phyloP scores from a whole-genome alignment of 2,797 vertebrate genomes.

The Sternarchorhynchus goeldii region DNA sequence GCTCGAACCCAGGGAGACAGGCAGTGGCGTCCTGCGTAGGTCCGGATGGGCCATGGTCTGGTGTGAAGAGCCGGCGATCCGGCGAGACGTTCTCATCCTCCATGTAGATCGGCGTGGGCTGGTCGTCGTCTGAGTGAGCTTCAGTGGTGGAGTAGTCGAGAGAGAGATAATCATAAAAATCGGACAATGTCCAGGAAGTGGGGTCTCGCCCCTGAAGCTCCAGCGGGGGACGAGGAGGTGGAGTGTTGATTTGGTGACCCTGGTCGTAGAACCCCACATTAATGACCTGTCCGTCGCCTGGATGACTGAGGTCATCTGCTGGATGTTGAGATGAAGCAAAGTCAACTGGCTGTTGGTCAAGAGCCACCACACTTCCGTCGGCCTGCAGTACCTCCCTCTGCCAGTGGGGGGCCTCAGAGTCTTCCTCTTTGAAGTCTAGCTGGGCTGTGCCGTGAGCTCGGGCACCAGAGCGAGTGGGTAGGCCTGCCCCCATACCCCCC shows the following conservation, averaged over 20 bases:
- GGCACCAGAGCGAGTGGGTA: constrained; percentile 38
- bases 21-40: constrained; percentile 1
- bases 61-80: neutral
- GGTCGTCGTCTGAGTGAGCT: constrained; percentile 74
- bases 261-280: constrained; percentile 42
- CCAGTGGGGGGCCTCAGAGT: neutral
- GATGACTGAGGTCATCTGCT: constrained; percentile 1
- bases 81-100: constrained; percentile 62
- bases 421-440: constrained; percentile 46
- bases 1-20: constrained; percentile 47
- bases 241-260: constrained; percentile 2
- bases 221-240: constrained; percentile 33
- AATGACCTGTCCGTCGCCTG: constrained; percentile 31
- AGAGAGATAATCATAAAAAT: constrained; percentile 79
- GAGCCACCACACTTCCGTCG: constrained; percentile 45
- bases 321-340: constrained; percentile 1
- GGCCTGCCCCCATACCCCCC: constrained; percentile 41
- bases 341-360: neutral
- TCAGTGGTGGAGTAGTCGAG: constrained; percentile 81
- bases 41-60: constrained; percentile 18
- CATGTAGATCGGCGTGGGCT: constrained; percentile 62
- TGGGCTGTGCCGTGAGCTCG: neutral
- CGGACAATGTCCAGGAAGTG: constrained; percentile 73
- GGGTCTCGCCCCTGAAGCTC: constrained; percentile 58
- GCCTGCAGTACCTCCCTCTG: constrained; percentile 36